phyloP scores from a whole-genome alignment of 2,113 vertebrate genomes.

The Leptosomus discolor region DNA sequence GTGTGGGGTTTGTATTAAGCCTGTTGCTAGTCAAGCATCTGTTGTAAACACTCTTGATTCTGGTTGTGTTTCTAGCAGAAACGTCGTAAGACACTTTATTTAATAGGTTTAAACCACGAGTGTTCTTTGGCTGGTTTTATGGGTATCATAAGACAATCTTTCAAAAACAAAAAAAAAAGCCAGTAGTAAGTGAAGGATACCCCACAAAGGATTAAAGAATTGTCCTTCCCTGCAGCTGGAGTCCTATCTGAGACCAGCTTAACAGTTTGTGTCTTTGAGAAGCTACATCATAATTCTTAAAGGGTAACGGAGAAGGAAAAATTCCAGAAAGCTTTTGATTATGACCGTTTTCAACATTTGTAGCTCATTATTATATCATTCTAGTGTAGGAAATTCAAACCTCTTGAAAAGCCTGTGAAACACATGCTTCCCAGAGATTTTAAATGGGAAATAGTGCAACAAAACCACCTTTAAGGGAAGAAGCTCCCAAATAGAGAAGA shows the following conservation, averaged over 20 bases:
- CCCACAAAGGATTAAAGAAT: not conserved
- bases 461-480: not conserved
- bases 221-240: not conserved
- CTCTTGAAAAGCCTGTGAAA: not conserved
- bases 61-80: not conserved
- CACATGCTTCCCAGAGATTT: not conserved
- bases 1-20: not conserved
- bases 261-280: not conserved
- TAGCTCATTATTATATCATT: not conserved
- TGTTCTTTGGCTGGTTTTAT: conserved; percentile 47
- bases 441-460: not conserved
- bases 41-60: conserved; percentile 13
- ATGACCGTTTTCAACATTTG: not conserved
- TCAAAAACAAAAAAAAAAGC: not conserved
- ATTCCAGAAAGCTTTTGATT: not conserved
- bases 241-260: not conserved
- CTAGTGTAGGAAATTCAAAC: not conserved
- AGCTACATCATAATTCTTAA: not conserved
- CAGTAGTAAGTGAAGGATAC: not conserved
- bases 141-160: not conserved
- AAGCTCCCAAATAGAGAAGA: not conserved
- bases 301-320: not conserved
- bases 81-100: not conserved
- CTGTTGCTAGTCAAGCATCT: not conserved
- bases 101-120: not conserved